Conservation (phyloP, 2,888 invertebrate genomes). For the Heliconius sara region DNA sequence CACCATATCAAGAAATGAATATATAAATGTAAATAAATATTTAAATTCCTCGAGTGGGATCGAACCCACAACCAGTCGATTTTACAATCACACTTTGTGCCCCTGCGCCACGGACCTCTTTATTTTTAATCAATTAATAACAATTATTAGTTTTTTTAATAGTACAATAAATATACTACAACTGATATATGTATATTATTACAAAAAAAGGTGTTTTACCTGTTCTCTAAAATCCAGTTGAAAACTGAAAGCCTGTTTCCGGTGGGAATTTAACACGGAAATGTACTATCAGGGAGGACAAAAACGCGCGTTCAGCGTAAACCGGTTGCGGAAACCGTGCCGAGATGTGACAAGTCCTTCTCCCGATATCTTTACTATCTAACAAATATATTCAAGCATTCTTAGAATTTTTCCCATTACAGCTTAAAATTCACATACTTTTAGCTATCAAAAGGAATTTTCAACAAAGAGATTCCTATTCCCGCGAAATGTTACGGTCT, state of each 20-base stretch:
- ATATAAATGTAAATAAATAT: too few relatives aligned
- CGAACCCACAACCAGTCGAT: too few relatives aligned
- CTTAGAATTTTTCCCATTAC: slow-evolving; percentile 38
- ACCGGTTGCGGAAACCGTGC: slow-evolving; percentile 61
- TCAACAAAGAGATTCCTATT: slow-evolving; percentile 63
- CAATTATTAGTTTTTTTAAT: too few relatives aligned
- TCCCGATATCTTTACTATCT: slow-evolving; percentile 38
- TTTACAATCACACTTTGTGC: too few relatives aligned
- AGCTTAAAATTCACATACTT: slow-evolving; percentile 39
- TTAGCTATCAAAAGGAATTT: slow-evolving; percentile 49
- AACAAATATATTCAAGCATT: slow-evolving; percentile 38
- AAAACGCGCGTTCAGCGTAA: slow-evolving; percentile 65
- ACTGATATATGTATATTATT: not conserved
- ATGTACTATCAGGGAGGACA: slow-evolving; percentile 69
- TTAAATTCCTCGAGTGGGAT: too few relatives aligned
- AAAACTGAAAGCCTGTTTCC: slow-evolving; percentile 73
- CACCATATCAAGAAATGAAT: too few relatives aligned
- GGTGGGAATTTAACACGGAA: slow-evolving; percentile 71
- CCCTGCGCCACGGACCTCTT: too few relatives aligned
- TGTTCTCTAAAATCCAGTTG: slow-evolving; percentile 56
- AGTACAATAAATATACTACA: not conserved
- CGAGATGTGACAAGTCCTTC: slow-evolving; percentile 47
- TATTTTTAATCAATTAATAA: too few relatives aligned
- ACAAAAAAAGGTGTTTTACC: slow-evolving; percentile 26
- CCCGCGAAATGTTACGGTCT: slow-evolving; percentile 59